Evolutionary conservation across 2,797 vertebrate genomes (phyloP).

Genomic region (Rhynchonycteris naso): DNA sequence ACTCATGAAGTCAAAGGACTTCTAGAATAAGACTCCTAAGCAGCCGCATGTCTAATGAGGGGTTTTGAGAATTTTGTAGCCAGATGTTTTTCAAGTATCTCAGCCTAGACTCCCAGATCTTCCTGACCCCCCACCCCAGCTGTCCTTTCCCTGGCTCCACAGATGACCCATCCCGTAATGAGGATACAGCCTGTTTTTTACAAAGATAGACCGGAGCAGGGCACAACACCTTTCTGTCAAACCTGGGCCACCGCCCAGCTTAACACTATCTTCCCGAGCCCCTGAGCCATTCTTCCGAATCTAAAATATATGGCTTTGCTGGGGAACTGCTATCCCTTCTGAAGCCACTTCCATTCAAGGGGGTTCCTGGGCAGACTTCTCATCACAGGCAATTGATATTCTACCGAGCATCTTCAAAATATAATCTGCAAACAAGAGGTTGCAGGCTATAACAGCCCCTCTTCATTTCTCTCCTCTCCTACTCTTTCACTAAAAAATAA

Average conservation of each 20-base stretch:
- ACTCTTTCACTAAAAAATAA: slow-evolving; percentile 35
- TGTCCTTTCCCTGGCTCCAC: neutral
- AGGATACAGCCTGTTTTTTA: neutral
- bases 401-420: slow-evolving; percentile 83
- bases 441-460: slow-evolving; percentile 84
- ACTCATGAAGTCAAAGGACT: neutral
- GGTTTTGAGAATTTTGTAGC: neutral
- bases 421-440: slow-evolving; percentile 88
- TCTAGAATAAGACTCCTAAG: neutral
- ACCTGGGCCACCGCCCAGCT: accelerated
- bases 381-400: slow-evolving; percentile 86
- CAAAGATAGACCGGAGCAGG: neutral
- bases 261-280: accelerated
- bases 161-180: too few species aligned
- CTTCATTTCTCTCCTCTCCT: neutral
- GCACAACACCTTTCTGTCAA: neutral
- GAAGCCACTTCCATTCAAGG: slow-evolving; percentile 68
- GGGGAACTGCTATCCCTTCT: slow-evolving; percentile 19
- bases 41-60: neutral
- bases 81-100: neutral
- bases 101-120: neutral
- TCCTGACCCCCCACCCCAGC: accelerated
- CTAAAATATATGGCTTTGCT: slow-evolving; percentile 25
- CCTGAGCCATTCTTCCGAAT: neutral
- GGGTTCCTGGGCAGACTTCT: slow-evolving; percentile 83